Evolutionary conservation across 2,113 vertebrate genomes (phyloP).

Genomic region (Pituophis catenifer): DNA sequence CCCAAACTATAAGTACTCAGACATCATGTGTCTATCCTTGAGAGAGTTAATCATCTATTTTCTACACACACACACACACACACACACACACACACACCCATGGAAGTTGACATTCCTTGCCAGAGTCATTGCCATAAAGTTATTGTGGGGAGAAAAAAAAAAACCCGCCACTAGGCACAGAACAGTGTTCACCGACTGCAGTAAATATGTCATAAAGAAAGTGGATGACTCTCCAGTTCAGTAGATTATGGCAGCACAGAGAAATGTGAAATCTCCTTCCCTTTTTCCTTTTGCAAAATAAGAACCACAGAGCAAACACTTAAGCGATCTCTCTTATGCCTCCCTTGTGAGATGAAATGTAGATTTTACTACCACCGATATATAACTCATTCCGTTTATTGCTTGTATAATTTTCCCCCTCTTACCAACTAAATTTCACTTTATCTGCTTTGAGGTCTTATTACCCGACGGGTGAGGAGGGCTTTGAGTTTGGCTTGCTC

Average conservation of each 20-base stretch:
- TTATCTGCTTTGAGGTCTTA: constrained; percentile 45
- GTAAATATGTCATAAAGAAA: constrained; percentile 60
- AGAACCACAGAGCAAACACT: constrained; percentile 48
- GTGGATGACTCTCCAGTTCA: constrained; percentile 43
- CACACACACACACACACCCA: neutral
- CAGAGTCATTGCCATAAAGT: constrained; percentile 33
- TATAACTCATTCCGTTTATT: constrained; percentile 55
- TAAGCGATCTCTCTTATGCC: constrained; percentile 56
- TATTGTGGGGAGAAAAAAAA: constrained; percentile 41
- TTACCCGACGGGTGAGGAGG: neutral
- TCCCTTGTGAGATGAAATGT: constrained; percentile 55
- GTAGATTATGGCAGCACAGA: constrained; percentile 1
- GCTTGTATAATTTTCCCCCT: constrained; percentile 58
- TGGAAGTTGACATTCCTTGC: neutral
- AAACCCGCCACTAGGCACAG: constrained; percentile 20
- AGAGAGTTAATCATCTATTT: constrained; percentile 20
- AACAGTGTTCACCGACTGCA: constrained; percentile 34
- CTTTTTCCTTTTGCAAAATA: constrained; percentile 13
- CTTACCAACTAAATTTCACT: constrained; percentile 48
- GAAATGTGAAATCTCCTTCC: constrained; percentile 38
- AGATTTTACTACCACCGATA: constrained; percentile 58
- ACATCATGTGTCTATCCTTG: constrained; percentile 39
- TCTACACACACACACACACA: too few relatives aligned
- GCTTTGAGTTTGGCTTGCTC: constrained; percentile 17
- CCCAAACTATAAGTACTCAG: constrained; percentile 42